These are phyloP conservation scores for Etheostoma perlongum DNA, from an alignment of 2,797 vertebrate species.

Conservation along the genomic window DNA sequence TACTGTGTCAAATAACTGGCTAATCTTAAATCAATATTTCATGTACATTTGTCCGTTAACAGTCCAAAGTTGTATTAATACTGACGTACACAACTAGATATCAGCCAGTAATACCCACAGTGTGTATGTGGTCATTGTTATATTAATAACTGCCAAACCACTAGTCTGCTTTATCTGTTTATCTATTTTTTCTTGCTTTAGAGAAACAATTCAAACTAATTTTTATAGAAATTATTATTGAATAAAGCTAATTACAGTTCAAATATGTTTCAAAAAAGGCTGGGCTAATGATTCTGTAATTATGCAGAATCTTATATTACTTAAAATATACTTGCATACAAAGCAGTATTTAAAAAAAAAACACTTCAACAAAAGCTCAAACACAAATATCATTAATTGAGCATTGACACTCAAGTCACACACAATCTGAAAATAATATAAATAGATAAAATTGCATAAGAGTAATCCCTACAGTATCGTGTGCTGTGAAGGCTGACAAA, in stretches of 20 bases:
- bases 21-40: not conserved
- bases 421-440: slow-evolving; percentile 7
- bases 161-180: not conserved
- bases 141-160: not conserved
- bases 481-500: slow-evolving; percentile 24
- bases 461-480: slow-evolving; percentile 25
- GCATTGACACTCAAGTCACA: slow-evolving; percentile 3
- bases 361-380: slow-evolving; percentile 31
- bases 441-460: slow-evolving; percentile 50
- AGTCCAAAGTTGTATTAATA: slow-evolving; percentile 10
- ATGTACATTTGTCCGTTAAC: not conserved
- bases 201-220: not conserved
- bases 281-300: slow-evolving; percentile 2
- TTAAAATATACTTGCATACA: slow-evolving; percentile 19
- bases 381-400: slow-evolving; percentile 10
- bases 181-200: not conserved
- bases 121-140: slow-evolving; percentile 5
- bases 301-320: slow-evolving; percentile 1
- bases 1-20: not conserved
- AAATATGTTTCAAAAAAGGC: not conserved
- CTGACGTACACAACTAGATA: slow-evolving; percentile 3
- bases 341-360: slow-evolving; percentile 15
- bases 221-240: not conserved
- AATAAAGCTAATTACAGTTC: slow-evolving; percentile 6
- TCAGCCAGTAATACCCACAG: not conserved